phyloP scores from a whole-genome alignment of 2,113 vertebrate species.

The Beaufortia kweichowensis region DNA sequence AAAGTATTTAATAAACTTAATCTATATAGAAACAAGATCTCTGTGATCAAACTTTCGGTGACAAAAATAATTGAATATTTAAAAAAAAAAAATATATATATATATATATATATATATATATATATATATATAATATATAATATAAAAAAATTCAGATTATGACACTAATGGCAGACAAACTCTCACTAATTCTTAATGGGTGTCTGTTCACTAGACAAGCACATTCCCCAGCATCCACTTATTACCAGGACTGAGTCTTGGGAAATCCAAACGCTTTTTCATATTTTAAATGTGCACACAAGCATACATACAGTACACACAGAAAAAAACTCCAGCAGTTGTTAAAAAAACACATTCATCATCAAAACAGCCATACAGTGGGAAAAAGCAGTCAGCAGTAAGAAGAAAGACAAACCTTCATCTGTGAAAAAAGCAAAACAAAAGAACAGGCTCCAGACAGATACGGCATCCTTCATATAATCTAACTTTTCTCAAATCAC shows the following conservation, averaged over 20 bases:
- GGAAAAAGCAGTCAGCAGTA: not conserved
- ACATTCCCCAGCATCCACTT: too few species aligned
- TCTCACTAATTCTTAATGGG: too few species aligned
- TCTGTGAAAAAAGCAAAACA: slow-evolving; percentile 38
- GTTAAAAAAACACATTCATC: slow-evolving; percentile 1
- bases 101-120: too few species aligned
- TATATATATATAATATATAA: too few species aligned
- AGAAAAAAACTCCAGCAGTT: slow-evolving; percentile 2
- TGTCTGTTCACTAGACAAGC: too few species aligned
- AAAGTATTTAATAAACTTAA: not conserved
- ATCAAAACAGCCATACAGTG: slow-evolving; percentile 7
- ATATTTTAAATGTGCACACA: not conserved
- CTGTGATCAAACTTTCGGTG: too few species aligned
- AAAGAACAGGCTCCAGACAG: slow-evolving; percentile 65
- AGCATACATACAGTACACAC: slow-evolving; percentile 46
- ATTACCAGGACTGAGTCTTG: too few species aligned
- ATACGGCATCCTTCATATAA: slow-evolving; percentile 59
- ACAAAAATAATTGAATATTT: not conserved
- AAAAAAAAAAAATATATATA: not conserved
- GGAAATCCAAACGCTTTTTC: too few species aligned
- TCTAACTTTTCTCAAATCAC: slow-evolving; percentile 17
- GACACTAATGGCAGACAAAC: too few species aligned
- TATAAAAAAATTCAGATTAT: too few species aligned
- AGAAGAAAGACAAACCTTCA: slow-evolving; percentile 9
- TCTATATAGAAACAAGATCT: not conserved